Base-by-base conservation (phyloP, 2,888 invertebrate species). In the Lasioglossum oenotherae region DNA sequence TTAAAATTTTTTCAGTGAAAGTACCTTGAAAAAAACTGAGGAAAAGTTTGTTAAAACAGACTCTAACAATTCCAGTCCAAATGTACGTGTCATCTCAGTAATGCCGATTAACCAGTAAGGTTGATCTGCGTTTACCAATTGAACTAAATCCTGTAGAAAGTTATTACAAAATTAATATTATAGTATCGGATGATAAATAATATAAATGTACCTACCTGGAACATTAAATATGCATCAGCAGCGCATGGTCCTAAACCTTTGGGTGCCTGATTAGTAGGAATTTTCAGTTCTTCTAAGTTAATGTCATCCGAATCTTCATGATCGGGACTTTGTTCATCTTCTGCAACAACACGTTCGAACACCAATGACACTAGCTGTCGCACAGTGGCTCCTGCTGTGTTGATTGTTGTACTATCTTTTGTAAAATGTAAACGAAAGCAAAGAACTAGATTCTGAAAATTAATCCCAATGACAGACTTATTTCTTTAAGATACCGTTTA, bases 341-440 rank as follows among this genome's bases (percentile, higher is more conserved):
- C 98, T 0, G 97, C 96, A 19, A 97, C 96, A 4, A 98, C 98
- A 76, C 98, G 96, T 93, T 99, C 99, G 95, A 98, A 98, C 4
- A 98, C 98, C 80, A 99, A 96, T 38, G 98, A 98, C 38, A 99
- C 99, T 46, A 99, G 96, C 94, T 99, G 99, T 38, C 99, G 96
- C 44, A 99, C 99, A 1, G 99, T 99, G 53, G 99, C 99, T 2
- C 99, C 99, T 12, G 99, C 99, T 19, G 99, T 99, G 95, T 99
- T 99, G 76, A 98, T 98, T 71, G 99, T 99, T 85, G 99, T 99
- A 3, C 98, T 97, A 96, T 99, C 99, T 95, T 98, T 98, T 12
- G 98, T 97, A 92, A 98, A 98, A 95, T 99, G 99, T 93, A 99
- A 97, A n/a, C 99, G 97, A 95, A 99, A 99, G 95, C 99, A 99